Conservation (phyloP, 2,888 invertebrate species). For the Pegoplata infirma region DNA sequence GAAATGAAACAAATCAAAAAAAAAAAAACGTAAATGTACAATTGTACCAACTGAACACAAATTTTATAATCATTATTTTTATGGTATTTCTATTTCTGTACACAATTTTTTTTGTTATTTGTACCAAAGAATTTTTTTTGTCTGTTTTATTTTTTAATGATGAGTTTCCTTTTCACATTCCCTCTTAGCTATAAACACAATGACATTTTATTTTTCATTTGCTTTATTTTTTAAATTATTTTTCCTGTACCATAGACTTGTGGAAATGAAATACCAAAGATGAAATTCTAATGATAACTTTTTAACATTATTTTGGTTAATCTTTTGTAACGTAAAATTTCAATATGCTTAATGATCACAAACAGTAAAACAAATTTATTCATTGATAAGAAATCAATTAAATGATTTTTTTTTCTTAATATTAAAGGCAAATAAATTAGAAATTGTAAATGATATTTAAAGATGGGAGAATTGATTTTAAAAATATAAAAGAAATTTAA, state of each 20-base stretch:
- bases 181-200: constrained; percentile 1
- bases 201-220: constrained; percentile 11
- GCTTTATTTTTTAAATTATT: constrained; percentile 9
- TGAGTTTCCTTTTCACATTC: constrained; percentile 13
- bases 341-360: constrained; percentile 30
- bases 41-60: constrained; percentile 18
- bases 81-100: constrained; percentile 32
- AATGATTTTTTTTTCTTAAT: not conserved
- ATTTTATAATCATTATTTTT: constrained; percentile 32
- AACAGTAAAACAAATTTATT: not conserved
- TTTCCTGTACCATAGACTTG: constrained; percentile 4
- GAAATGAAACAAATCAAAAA: constrained; percentile 14
- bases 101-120: not conserved
- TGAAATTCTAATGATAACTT: constrained; percentile 23
- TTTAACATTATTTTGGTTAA: constrained; percentile 30
- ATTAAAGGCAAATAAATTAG: not conserved
- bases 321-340: constrained; percentile 26
- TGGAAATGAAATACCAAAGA: not conserved
- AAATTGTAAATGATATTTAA: no score
- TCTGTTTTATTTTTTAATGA: constrained; percentile 24
- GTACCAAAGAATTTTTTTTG: not conserved
- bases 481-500: no score
- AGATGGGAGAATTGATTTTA: no score
- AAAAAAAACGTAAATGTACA: not conserved
- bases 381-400: constrained; percentile 29